Evolutionary conservation across 2,113 vertebrate genomes (phyloP).

Genomic region (Antigone vipio): DNA sequence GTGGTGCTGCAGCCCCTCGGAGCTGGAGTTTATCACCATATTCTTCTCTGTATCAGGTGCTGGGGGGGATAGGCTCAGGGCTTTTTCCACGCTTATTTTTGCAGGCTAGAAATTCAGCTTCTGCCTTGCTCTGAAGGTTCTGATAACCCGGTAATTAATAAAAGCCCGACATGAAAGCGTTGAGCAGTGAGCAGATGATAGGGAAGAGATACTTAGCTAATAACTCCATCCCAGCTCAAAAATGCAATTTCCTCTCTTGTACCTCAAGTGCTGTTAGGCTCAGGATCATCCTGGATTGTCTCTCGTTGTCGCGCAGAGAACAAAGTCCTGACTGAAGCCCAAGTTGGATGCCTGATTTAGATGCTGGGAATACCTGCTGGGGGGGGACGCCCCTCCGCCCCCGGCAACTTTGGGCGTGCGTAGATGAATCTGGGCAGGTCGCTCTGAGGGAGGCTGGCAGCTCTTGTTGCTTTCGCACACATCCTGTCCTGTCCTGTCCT

Average conservation of each 20-base stretch:
- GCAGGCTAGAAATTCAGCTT: background rate
- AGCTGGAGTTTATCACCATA: fast-evolving
- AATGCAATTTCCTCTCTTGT: background rate
- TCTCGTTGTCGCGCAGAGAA: background rate
- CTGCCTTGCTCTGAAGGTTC: background rate
- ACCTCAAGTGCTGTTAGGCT: background rate
- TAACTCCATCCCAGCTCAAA: background rate
- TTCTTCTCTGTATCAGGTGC: background rate
- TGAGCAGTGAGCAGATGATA: background rate
- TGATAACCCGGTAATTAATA: background rate
- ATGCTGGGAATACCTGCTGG: background rate
- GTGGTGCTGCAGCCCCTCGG: background rate
- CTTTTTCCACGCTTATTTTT: background rate
- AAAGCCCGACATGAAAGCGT: background rate
- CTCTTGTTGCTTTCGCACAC: fast-evolving
- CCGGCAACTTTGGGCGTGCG: background rate
- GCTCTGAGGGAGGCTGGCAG: background rate
- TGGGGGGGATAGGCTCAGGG: background rate
- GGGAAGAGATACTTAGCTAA: background rate
- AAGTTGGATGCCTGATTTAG: background rate
- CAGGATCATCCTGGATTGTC: background rate
- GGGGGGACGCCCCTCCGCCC: too few species aligned
- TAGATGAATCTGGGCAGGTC: background rate
- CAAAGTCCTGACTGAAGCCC: background rate
- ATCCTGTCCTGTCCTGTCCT: background rate